phyloP scores from a whole-genome alignment of 2,113 vertebrate genomes.

The Sciurus niger region DNA sequence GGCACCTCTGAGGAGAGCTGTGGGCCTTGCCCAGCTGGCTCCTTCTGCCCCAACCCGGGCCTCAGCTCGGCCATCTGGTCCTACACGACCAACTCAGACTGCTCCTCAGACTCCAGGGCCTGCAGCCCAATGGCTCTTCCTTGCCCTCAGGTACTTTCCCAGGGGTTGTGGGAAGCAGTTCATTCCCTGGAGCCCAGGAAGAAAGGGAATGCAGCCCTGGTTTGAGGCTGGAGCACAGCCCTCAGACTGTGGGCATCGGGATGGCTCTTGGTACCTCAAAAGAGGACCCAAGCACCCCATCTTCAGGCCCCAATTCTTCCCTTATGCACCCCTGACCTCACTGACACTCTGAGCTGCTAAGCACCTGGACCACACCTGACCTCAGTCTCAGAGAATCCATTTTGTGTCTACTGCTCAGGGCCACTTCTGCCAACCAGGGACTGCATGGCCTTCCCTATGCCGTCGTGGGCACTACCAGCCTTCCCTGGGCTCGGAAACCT shows the following conservation, averaged over 20 bases:
- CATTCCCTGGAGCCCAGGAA: neutral
- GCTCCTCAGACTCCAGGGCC: conserved; percentile 90
- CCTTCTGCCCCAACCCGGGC: conserved; percentile 91
- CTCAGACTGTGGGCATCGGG: neutral
- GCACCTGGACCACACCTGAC: too few species aligned
- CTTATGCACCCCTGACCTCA: neutral
- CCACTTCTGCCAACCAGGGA: conserved; percentile 92
- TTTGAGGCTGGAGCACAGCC: neutral
- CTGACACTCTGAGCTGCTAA: neutral
- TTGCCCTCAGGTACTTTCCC: conserved; percentile 92
- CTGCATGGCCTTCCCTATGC: conserved; percentile 90
- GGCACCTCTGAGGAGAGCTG: conserved; percentile 91
- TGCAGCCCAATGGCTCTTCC: conserved; percentile 89
- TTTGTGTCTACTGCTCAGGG: conserved; percentile 87
- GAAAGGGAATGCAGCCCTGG: too few species aligned
- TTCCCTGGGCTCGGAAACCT: conserved; percentile 90
- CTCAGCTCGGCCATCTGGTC: conserved; percentile 89
- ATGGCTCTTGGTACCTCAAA: neutral
- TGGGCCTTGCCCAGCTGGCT: conserved; percentile 90
- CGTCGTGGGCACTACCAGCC: conserved; percentile 93
- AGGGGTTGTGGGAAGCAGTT: neutral
- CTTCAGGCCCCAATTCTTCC: neutral
- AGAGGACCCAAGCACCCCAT: too few species aligned
- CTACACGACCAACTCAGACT: conserved; percentile 92
- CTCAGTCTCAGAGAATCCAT: neutral